Evolutionary conservation across 2,113 vertebrate genomes (phyloP).

Genomic region (Alethe castanea): DNA sequence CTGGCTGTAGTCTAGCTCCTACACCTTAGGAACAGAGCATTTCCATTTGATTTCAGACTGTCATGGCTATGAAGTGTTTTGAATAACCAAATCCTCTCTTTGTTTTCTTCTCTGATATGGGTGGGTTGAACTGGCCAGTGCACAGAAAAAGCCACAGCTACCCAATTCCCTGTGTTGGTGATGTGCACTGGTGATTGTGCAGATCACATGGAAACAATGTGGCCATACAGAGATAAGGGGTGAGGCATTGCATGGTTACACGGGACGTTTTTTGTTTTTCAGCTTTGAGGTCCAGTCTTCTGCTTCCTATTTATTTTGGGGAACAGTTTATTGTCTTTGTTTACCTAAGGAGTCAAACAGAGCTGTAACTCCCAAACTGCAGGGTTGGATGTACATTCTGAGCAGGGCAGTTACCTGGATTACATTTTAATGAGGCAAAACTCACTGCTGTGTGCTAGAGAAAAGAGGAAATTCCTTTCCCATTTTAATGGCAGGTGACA

Average conservation of each 20-base stretch:
- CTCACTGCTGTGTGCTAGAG: background rate
- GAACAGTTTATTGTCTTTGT: background rate
- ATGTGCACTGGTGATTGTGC: accelerated
- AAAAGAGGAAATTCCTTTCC: background rate
- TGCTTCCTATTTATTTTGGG: background rate
- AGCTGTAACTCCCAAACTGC: background rate
- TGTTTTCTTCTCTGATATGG: background rate
- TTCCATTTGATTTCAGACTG: background rate
- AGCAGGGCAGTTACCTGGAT: background rate
- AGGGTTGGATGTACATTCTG: background rate
- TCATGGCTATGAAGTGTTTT: background rate
- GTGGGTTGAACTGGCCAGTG: background rate
- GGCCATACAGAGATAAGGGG: background rate
- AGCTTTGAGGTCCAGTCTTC: background rate
- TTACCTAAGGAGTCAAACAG: background rate
- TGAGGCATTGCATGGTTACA: background rate
- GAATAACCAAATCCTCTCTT: background rate
- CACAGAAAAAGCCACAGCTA: background rate
- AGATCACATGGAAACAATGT: background rate
- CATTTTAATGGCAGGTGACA: background rate
- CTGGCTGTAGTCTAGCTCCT: background rate
- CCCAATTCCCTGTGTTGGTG: background rate
- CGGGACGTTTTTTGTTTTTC: background rate
- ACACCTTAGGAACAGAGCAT: background rate
- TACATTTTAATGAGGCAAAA: background rate